A percentile compares a stretch with the other conserved stretches of the same genome.
Conservation (phyloP, 30 jellyfish, hydroid and myxozoan species). For the Aurelia aurita region DNA sequence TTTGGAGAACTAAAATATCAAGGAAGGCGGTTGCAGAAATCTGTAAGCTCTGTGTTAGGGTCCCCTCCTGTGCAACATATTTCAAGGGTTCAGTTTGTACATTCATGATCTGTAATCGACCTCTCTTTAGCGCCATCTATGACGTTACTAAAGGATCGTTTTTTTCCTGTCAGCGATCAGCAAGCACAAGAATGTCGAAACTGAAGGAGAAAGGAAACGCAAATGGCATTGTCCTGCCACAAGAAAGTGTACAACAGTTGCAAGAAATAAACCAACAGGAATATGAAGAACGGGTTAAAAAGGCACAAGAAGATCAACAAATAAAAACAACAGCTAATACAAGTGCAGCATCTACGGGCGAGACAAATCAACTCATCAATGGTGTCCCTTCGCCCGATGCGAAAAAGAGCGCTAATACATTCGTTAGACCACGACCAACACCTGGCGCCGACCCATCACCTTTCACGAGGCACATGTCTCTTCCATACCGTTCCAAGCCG, state of each 20-base stretch:
- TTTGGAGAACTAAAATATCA: too few species aligned
- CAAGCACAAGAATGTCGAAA: constrained; percentile 87
- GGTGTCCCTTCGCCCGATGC: constrained; percentile 65
- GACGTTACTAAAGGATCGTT: neutral
- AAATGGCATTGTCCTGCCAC: constrained; percentile 97
- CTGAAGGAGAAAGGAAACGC: constrained; percentile 77
- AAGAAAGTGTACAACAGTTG: constrained; percentile 93
- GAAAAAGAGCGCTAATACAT: constrained; percentile 73
- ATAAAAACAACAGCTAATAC: constrained; percentile 52
- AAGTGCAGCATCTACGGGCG: constrained; percentile 26
- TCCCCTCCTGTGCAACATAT: too few species aligned
- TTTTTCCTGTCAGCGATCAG: constrained; percentile 70
- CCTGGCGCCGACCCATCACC: constrained; percentile 86
- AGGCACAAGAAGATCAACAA: constrained; percentile 81
- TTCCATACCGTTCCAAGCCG: constrained; percentile 91
- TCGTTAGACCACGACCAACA: constrained; percentile 90
- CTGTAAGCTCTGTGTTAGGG: too few species aligned
- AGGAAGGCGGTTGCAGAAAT: too few species aligned
- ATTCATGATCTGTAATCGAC: too few species aligned
- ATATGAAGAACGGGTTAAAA: constrained; percentile 78
- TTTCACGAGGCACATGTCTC: constrained; percentile 93
- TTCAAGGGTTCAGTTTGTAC: too few species aligned
- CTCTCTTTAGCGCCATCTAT: neutral
- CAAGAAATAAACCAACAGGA: constrained; percentile 91
- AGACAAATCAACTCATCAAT: constrained; percentile 24